Evolutionary conservation across 2,888 invertebrate species (phyloP).

Genomic region (Drosophila nr. medialis): DNA sequence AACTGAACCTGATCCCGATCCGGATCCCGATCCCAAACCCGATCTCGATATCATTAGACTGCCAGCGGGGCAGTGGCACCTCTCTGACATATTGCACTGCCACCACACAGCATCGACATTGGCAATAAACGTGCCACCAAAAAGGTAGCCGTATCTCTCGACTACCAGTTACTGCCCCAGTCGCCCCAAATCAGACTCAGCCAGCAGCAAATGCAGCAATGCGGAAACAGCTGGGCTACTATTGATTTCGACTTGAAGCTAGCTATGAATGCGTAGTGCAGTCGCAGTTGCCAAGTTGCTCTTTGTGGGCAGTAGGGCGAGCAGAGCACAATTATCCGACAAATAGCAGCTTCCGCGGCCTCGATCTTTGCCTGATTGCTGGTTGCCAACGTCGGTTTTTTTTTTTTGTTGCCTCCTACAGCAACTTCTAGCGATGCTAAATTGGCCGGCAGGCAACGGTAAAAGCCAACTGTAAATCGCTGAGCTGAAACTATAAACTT

Average conservation of each 20-base stretch:
- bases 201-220: slow-evolving; percentile 27
- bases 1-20: not conserved
- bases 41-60: slow-evolving; percentile 60
- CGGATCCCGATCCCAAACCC: not conserved
- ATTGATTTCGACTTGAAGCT: slow-evolving; percentile 10
- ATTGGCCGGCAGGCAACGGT: slow-evolving; percentile 69
- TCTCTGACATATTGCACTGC: slow-evolving; percentile 58
- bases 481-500: slow-evolving; percentile 62
- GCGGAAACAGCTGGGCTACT: slow-evolving; percentile 45
- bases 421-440: slow-evolving; percentile 15
- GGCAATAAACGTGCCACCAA: slow-evolving; percentile 58
- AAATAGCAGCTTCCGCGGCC: slow-evolving; percentile 78
- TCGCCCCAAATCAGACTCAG: slow-evolving; percentile 12
- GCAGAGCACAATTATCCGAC: slow-evolving; percentile 67
- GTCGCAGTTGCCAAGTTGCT: slow-evolving; percentile 2
- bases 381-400: slow-evolving; percentile 47
- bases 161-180: slow-evolving; percentile 23
- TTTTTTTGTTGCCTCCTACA: slow-evolving; percentile 4
- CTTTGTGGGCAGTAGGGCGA: slow-evolving; percentile 42
- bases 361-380: slow-evolving; percentile 57
- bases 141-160: slow-evolving; percentile 1
- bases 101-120: slow-evolving; percentile 31
- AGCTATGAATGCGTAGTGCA: slow-evolving; percentile 17
- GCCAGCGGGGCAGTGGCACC: slow-evolving; percentile 63
- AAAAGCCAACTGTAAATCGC: slow-evolving; percentile 56